Percentiles rank a stretch among this genome's conserved stretches.
These are phyloP conservation scores for Tragelaphus oryx DNA, from an alignment of 2,797 vertebrate species.

Conservation along the genomic window DNA sequence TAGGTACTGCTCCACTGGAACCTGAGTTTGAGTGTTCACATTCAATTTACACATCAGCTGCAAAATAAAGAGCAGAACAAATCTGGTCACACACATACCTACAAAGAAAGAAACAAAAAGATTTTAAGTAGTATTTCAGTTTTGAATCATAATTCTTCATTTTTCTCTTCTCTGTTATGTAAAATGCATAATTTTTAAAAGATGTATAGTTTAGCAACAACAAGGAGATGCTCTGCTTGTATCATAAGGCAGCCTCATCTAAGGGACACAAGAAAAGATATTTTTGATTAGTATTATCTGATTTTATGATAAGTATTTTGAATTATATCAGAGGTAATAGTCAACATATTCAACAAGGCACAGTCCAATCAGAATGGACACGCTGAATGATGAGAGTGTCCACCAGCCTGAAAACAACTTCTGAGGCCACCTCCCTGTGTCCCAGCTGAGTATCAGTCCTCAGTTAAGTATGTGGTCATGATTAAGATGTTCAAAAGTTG, in stretches of 20 bases:
- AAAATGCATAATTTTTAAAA: not conserved
- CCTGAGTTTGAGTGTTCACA: slow-evolving; percentile 90
- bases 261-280: not conserved
- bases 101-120: not conserved
- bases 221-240: not conserved
- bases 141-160: not conserved
- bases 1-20: slow-evolving; percentile 93
- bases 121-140: not conserved
- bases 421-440: not conserved
- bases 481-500: not conserved
- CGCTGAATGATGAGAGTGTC: not conserved
- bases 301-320: not conserved
- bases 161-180: not conserved
- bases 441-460: not conserved
- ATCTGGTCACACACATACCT: not conserved
- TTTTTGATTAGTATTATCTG: not conserved
- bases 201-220: not conserved
- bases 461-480: not conserved
- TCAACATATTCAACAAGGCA: not conserved
- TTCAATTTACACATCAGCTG: slow-evolving; percentile 94
- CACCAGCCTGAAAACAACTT: not conserved
- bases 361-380: not conserved
- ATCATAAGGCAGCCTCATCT: not conserved
- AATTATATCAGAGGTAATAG: not conserved
- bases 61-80: slow-evolving; percentile 24